Evolutionary conservation across 2,113 vertebrate genomes (phyloP), one percentile per base, ranked within the genome.

Genomic region (Protomyctophum bolini): DNA sequence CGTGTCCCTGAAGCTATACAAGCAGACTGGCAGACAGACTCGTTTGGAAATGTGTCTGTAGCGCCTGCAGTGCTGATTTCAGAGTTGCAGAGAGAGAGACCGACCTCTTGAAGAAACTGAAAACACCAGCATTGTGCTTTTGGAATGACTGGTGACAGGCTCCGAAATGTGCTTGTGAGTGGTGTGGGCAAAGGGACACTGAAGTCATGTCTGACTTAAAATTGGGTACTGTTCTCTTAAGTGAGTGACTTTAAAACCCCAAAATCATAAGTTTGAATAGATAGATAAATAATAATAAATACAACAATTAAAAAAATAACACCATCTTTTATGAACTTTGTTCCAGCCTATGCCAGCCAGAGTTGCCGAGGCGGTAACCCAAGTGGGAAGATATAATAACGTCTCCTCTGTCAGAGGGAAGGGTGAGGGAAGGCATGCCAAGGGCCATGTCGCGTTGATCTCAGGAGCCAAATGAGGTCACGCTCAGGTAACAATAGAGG

Each of bases 1-100:
- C 84, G 83, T 87, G 86, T 83, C 49, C 78, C 82, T 83, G 78
- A 80, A 75, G 80, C 75, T 4, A 6, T 88, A 79, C 82, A 82
- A 71, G 74, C 81, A 83, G 80, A 78, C 80, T 74, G 88, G 83
- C 80, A 88, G 75, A 82, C 64, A 67, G 77, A 69, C 69, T 85
- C 70, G 81, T 86, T 83, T 83, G 72, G 80, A 81, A 79, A 80
- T 50, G 65, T 68, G 76, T 82, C 81, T 86, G 85, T 83, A 76
- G 58, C 29, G 72, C 80, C 75, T 79, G 76, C 69, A 7, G 75
- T 63, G 14, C 66, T 63, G 69, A 77, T 72, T 84, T 72, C 71
- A 33, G 29, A 78, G 59, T 77, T 41, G 77, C 73, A 86, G 55
- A 57, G 75, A 65, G 75, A 65, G 63, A 85, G 75, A 75, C 87